Evolutionary conservation across 2,113 vertebrate genomes (phyloP).

Genomic region (Pelobates fuscus): DNA sequence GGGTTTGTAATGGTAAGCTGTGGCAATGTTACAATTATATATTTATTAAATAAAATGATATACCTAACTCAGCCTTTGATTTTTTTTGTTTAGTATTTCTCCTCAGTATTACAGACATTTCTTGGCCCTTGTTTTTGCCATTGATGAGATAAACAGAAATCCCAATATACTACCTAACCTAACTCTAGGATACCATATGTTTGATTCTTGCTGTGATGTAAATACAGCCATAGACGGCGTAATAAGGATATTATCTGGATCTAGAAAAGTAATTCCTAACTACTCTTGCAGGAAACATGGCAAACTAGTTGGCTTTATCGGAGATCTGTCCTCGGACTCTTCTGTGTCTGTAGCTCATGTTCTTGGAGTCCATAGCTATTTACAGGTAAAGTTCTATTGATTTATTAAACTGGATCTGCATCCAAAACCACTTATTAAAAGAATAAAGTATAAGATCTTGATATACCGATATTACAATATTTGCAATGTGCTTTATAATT

Average conservation of each 20-base stretch:
- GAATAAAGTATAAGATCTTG: too few relatives aligned
- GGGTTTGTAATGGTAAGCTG: too few relatives aligned
- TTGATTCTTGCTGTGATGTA: not conserved
- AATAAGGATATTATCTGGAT: constrained; percentile 8
- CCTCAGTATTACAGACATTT: constrained; percentile 8
- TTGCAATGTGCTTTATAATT: too few relatives aligned
- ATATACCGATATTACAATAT: too few relatives aligned
- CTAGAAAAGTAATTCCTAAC: not conserved
- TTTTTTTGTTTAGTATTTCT: too few relatives aligned
- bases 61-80: too few relatives aligned
- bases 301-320: not conserved
- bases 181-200: constrained; percentile 7
- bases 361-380: not conserved
- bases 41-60: too few relatives aligned
- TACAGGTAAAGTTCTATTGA: constrained; percentile 6
- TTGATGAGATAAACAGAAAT: constrained; percentile 19
- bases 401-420: too few relatives aligned
- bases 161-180: constrained; percentile 19
- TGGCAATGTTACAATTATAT: too few relatives aligned
- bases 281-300: not conserved
- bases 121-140: constrained; percentile 14
- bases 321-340: not conserved
- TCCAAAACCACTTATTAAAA: too few relatives aligned
- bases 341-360: not conserved
- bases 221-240: not conserved